Conservation (phyloP, 1,140 invertebrate species). For the Triops cancriformis region DNA sequence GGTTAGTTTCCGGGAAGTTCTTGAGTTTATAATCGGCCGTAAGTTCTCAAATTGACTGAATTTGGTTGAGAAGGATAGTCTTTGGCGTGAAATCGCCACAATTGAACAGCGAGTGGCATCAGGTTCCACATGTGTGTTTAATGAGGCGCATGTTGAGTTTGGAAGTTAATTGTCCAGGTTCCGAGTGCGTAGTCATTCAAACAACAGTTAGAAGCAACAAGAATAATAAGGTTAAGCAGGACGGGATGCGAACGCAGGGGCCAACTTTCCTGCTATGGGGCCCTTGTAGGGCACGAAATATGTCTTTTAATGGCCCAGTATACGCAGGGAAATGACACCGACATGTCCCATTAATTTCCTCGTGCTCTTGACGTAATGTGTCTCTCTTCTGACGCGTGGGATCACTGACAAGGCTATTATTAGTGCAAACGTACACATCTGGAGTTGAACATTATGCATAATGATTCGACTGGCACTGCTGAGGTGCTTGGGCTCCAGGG, state of each 20-base stretch:
- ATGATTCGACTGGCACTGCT: neutral
- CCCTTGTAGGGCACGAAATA: neutral
- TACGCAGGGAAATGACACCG: neutral
- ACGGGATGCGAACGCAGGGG: neutral
- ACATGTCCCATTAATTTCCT: conserved; percentile 6
- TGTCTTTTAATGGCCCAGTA: neutral
- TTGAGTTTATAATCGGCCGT: neutral
- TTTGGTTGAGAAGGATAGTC: neutral
- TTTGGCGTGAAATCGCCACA: neutral
- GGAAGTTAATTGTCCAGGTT: neutral
- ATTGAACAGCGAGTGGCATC: neutral
- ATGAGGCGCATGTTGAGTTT: neutral
- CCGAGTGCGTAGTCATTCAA: neutral
- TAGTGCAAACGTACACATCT: conserved; percentile 9
- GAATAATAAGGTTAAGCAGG: neutral
- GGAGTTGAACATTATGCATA: conserved; percentile 6
- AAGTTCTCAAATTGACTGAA: neutral
- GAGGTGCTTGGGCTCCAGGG: neutral
- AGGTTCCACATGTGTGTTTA: neutral
- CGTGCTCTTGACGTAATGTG: conserved; percentile 8
- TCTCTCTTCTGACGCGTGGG: neutral
- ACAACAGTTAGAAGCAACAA: conserved; percentile 1
- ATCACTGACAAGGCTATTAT: conserved; percentile 14
- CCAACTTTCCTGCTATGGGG: neutral
- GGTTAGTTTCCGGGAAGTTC: neutral